phyloP scores from a whole-genome alignment of 2,888 invertebrate genomes.

The Heliconius hortense region DNA sequence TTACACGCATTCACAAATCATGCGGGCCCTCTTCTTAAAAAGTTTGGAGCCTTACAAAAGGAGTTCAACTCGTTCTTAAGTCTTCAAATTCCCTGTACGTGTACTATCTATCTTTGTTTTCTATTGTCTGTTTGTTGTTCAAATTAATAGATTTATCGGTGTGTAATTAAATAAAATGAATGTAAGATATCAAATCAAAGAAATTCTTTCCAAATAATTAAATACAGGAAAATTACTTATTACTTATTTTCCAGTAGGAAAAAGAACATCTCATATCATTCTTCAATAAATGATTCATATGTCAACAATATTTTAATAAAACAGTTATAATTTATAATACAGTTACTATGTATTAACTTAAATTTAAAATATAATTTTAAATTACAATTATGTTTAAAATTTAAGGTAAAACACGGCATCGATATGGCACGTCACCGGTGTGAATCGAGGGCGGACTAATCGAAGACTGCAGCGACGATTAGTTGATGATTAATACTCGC shows the following conservation, averaged over 20 bases:
- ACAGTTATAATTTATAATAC: background rate
- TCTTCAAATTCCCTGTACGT: constrained; percentile 55
- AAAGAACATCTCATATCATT: no score
- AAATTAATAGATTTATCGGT: background rate
- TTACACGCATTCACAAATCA: constrained; percentile 82
- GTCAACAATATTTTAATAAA: no score
- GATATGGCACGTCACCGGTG: constrained; percentile 48
- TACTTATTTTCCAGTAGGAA: no score
- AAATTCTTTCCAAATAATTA: background rate
- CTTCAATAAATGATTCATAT: no score
- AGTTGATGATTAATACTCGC: constrained; percentile 81
- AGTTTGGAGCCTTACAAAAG: constrained; percentile 71
- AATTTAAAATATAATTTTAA: constrained; percentile 6
- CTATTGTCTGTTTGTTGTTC: constrained; percentile 51
- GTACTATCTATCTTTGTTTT: constrained; percentile 51
- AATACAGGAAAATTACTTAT: background rate
- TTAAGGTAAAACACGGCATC: constrained; percentile 17
- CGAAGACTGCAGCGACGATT: constrained; percentile 82
- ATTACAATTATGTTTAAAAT: no score
- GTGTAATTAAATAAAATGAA: background rate
- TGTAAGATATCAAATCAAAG: background rate
- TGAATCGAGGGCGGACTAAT: constrained; percentile 70
- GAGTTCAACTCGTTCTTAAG: constrained; percentile 73
- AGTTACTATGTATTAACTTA: background rate
- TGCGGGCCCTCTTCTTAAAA: constrained; percentile 76